These are phyloP conservation scores for Cryptoblepharus egeriae DNA, from an alignment of 2,797 vertebrate genomes.

Conservation along the genomic window DNA sequence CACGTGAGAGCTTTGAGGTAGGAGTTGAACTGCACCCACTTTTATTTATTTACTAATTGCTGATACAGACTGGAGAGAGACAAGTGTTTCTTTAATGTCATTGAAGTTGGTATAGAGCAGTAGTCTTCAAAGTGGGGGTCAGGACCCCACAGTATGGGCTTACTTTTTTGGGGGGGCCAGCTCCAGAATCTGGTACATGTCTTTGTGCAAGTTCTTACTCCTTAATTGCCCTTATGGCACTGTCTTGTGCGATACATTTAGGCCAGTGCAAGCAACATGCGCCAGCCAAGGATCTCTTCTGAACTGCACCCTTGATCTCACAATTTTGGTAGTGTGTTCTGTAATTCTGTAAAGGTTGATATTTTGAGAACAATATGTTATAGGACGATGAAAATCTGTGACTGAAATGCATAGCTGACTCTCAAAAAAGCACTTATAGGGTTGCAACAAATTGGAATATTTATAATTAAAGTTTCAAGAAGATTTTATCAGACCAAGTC, in stretches of 20 bases:
- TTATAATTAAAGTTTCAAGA: neutral
- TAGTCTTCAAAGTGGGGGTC: no score
- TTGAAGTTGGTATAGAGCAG: neutral
- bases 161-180: no score
- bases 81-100: neutral
- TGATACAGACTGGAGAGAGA: neutral
- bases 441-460: neutral
- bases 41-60: neutral
- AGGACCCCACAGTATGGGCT: no score
- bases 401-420: neutral
- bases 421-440: neutral
- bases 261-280: no score
- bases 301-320: no score
- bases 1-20: slow-evolving; percentile 23
- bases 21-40: neutral
- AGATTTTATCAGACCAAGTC: neutral
- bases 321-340: neutral
- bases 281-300: no score
- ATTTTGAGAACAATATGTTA: neutral
- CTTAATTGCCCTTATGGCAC: no score
- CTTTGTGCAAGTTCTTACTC: no score
- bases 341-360: neutral
- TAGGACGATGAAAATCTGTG: neutral
- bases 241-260: no score
- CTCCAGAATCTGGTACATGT: no score